These are phyloP conservation scores for Danio tinwini DNA, from an alignment of 2,797 vertebrate genomes.

Conservation along the genomic window DNA sequence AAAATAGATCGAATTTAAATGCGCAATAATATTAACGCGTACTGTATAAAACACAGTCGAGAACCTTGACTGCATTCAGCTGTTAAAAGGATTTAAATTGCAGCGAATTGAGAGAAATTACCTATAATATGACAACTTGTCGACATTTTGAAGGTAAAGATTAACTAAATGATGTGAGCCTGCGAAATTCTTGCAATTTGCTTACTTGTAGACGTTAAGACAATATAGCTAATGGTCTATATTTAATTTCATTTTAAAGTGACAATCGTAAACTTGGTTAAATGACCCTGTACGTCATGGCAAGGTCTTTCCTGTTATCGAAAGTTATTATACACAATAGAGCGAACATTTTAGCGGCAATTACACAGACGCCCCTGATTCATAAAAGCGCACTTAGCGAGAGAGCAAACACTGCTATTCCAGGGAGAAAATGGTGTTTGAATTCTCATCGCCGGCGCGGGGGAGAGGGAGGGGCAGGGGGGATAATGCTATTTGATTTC, in stretches of 20 bases:
- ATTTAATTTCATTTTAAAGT: conserved; percentile 71
- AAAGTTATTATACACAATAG: conserved; percentile 84
- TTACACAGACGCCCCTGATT: conserved; percentile 89
- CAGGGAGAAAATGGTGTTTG: conserved; percentile 88
- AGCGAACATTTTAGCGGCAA: conserved; percentile 89
- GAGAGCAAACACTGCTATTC: conserved; percentile 92
- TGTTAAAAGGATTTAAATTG: conserved; percentile 29
- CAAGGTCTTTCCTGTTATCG: conserved; percentile 81
- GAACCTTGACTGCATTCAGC: background rate
- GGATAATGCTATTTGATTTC: conserved; percentile 98
- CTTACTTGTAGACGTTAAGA: conserved; percentile 33
- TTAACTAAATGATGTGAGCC: conserved; percentile 46
- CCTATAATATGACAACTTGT: conserved; percentile 29
- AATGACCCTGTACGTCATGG: conserved; percentile 70
- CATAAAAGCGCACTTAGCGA: conserved; percentile 96
- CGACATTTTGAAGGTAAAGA: conserved; percentile 37
- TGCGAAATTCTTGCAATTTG: conserved; percentile 24
- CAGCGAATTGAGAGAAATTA: conserved; percentile 21
- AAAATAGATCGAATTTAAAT: background rate
- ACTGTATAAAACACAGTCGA: background rate
- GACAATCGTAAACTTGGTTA: conserved; percentile 78
- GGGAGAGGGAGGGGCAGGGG: conserved; percentile 63
- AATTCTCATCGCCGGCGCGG: conserved; percentile 83
- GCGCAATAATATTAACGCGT: conserved; percentile 2
- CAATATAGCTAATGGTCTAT: conserved; percentile 56